Evolutionary conservation across 2,113 vertebrate genomes (phyloP), one percentile per base, ranked within the genome.

Genomic region (Azemiops feae): DNA sequence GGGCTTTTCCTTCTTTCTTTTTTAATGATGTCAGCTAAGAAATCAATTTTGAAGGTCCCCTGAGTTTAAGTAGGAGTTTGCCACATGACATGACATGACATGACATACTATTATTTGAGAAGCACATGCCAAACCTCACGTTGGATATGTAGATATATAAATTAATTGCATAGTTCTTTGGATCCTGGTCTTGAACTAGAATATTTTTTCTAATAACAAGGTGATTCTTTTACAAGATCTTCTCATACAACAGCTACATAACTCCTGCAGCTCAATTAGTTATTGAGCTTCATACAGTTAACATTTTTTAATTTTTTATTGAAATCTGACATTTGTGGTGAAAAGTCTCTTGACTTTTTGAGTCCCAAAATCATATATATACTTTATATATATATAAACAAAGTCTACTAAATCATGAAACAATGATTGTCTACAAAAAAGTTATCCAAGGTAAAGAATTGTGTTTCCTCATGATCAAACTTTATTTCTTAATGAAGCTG

Each of bases 301-400:
- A 5, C 53, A 3, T 81, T 39, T 81, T 25, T 60, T 43, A 14
- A 53, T 30, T 58, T 94, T 96, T 95, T 97, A 96, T 95, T 96
- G 93, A 97, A 98, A 97, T 93, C n/a, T 93, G 98, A 97, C 93
- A 96, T 85, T 27, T 94, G 47, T 97, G 96, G 97, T 92, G 97
- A 94, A 96, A 97, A 95, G 88, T 50, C 47, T 50, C 47, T 96
- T 95, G 97, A 88, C 0, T 89, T 53, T 87, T 96, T 97, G 92
- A 95, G 95, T 95, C 95, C 90, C 94, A 47, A 47, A 47, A 47
- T 47, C 23, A 25, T 58, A 54, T 88, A 34, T 88, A 34, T 88
- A 22, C 54, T 18, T 27, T 18, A 30, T 27, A 5, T 14, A 14
- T 50, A 93, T 97, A 14, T 30, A n/a, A n/a, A n/a, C 89, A 95